Evolutionary conservation across 2,888 invertebrate genomes (phyloP).

Genomic region (Polia nebulosa): DNA sequence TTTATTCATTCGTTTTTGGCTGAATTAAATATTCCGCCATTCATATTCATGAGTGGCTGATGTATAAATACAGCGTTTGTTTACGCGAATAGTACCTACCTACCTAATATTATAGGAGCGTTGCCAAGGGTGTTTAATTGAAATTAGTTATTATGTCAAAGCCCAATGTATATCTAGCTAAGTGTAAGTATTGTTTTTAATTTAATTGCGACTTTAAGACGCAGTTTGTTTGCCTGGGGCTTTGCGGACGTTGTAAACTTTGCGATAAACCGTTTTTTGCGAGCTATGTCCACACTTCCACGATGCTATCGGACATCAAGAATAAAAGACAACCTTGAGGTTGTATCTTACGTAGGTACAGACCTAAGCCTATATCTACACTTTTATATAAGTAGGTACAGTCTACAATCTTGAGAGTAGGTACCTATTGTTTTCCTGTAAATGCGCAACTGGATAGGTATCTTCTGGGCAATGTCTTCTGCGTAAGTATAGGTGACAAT

Average conservation of each 20-base stretch:
- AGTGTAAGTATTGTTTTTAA: not conserved
- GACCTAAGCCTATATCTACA: not conserved
- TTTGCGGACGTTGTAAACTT: constrained; percentile 14
- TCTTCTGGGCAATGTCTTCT: no score
- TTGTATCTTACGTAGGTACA: not conserved
- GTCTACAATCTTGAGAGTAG: not conserved
- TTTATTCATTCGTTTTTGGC: constrained; percentile 2
- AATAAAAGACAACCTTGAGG: constrained; percentile 43
- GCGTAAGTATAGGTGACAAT: not conserved
- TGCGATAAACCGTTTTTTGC: constrained; percentile 7
- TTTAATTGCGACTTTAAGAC: not conserved
- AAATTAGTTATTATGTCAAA: not conserved
- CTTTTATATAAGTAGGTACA: not conserved
- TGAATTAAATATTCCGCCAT: not conserved
- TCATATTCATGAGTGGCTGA: not conserved
- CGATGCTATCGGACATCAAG: constrained; percentile 13
- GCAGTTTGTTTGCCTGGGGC: constrained; percentile 1
- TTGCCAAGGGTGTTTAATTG: constrained; percentile 17
- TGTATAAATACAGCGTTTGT: constrained; percentile 32
- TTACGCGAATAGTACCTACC: constrained; percentile 22
- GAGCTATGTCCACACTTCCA: not conserved
- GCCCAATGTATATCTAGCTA: not conserved
- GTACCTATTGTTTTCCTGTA: not conserved
- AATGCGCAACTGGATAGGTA: not conserved
- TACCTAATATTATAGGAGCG: not conserved